A percentile compares a stretch with the other conserved stretches of the same genome.
Conservation (phyloP, 2,113 vertebrate genomes). For the Apodemus speciosus region DNA sequence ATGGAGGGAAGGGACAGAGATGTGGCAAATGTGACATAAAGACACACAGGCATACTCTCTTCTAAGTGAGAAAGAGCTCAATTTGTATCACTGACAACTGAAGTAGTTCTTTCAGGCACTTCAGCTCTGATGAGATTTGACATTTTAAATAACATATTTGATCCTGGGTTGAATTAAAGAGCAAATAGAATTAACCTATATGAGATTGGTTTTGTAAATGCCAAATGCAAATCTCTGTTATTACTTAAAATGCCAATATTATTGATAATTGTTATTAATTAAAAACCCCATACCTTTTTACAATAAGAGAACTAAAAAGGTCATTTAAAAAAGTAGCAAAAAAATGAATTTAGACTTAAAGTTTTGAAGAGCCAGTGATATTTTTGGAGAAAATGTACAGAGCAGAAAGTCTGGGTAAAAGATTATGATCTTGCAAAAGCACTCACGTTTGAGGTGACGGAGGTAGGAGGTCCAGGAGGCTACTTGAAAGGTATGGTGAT, state of each 20-base stretch:
- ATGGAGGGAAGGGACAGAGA: background rate
- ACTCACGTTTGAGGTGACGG: background rate
- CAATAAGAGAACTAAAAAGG: background rate
- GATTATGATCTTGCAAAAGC: background rate
- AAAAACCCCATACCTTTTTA: background rate
- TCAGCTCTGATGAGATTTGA: background rate
- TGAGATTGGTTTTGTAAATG: constrained; percentile 55
- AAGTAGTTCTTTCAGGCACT: background rate
- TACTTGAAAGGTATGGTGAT: background rate
- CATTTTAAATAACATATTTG: constrained; percentile 52
- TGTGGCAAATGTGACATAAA: background rate
- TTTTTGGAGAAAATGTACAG: background rate
- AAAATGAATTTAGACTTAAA: background rate
- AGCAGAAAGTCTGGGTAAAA: background rate
- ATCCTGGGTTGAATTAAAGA: constrained; percentile 39
- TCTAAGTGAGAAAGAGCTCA: background rate
- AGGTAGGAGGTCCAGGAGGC: background rate
- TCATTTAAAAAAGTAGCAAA: background rate
- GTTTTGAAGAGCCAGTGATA: background rate
- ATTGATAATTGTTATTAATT: constrained; percentile 44
- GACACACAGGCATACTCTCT: too few species aligned
- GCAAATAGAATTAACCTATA: constrained; percentile 53
- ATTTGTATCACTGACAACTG: background rate
- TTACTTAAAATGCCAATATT: constrained; percentile 48
- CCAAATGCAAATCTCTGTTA: constrained; percentile 33